phyloP scores from a whole-genome alignment of 2,888 invertebrate species.

The Drosophila algonquin region DNA sequence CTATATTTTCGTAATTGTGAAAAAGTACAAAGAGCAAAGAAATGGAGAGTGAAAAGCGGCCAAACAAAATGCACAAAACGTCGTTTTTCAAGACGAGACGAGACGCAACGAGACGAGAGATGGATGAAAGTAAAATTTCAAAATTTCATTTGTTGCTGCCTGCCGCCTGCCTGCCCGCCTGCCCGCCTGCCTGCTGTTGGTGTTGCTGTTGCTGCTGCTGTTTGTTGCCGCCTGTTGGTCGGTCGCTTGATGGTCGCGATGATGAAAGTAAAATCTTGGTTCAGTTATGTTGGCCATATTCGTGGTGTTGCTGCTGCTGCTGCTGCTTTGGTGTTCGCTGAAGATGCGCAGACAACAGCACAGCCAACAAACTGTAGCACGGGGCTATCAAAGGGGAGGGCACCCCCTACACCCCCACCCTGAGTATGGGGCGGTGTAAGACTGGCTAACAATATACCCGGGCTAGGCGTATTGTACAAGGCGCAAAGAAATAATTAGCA shows the following conservation, averaged over 20 bases:
- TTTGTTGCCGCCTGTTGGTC: constrained; percentile 25
- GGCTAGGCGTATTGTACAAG: constrained; percentile 47
- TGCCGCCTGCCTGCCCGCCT: constrained; percentile 9
- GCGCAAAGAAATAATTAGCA: constrained; percentile 70
- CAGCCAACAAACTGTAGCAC: constrained; percentile 45
- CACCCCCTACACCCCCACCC: no score
- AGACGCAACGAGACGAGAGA: constrained; percentile 36
- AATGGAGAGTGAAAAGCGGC: constrained; percentile 51
- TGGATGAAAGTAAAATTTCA: constrained; percentile 75
- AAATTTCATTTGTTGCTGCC: constrained; percentile 51
- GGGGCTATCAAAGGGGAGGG: constrained; percentile 12
- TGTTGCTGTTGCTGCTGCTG: constrained; percentile 15
- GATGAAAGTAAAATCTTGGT: constrained; percentile 81
- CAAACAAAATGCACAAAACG: constrained; percentile 24
- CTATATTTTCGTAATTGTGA: constrained; percentile 13
- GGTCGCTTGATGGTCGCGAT: constrained; percentile 17
- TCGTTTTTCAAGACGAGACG: constrained; percentile 10
- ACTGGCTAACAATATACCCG: constrained; percentile 20
- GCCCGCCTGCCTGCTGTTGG: constrained; percentile 19
- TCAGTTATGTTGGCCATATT: constrained; percentile 65
- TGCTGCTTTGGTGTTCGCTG: constrained; percentile 23
- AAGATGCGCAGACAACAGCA: constrained; percentile 58
- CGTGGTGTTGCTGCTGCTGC: constrained; percentile 3
- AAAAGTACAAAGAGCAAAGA: constrained; percentile 31
- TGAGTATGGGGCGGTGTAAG: no score